Evolutionary conservation across 2,113 vertebrate species (phyloP), one percentile per base, ranked within the genome.

Genomic region (Gorsachius goisagi): DNA sequence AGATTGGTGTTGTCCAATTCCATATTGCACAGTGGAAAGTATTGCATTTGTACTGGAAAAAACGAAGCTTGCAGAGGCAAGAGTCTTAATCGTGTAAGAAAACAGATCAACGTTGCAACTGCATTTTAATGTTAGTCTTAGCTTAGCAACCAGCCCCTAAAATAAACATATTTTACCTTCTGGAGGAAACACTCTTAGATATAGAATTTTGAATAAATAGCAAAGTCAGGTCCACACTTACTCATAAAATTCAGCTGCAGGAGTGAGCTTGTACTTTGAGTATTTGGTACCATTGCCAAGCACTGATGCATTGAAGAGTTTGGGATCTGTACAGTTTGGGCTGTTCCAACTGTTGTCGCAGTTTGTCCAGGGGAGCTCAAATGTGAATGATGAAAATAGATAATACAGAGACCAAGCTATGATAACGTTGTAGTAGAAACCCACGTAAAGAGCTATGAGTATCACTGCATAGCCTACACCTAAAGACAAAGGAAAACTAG

Each of bases 361-460:
- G 59, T 96, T 93, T 11, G 98, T 99, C 99, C 99, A 99, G 3
- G 99, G 99, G 28, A 99, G 98, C 45, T 98, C 98, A 20, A 94
- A 97, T 53, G 98, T 99, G 98, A 99, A 99, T 53, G 99, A 99
- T 82, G 99, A 99, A 96, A 99, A 99, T 91, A 99, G 98, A 97
- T 99, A 99, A 98, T 99, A 98, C 33, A 99, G 98, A 9, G 99
- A 99, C 99, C 99, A 99, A 81, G 99, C 99, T 56, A 99, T 99
- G 98, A 99, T 99, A 97, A 99, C 99, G 8, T 99, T 99, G 98
- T 99, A 99, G 98, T 99, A 99, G 98, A 99, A 99, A 94, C 99
- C 99, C 55, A 99, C 99, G 26, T 99, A 99, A 71, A 99, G 97
- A 32, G 99, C 99, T 89, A 99, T 99, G 97, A 99, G 93, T 97